Percentiles rank a stretch among this genome's conserved stretches.
These are phyloP conservation scores for Hycleus phaleratus DNA, from an alignment of 1,140 invertebrate species.

Conservation along the genomic window DNA sequence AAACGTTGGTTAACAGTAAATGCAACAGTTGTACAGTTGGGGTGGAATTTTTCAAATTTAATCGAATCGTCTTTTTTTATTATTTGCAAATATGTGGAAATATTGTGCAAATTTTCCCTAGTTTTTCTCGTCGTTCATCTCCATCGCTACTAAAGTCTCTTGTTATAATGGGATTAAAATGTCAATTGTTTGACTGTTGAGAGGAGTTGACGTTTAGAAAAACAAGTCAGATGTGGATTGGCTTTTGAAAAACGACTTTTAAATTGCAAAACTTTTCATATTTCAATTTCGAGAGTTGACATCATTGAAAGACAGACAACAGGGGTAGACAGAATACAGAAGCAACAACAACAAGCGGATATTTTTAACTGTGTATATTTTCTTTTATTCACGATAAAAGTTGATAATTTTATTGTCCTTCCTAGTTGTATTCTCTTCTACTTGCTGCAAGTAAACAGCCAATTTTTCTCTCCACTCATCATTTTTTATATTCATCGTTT, in stretches of 20 bases:
- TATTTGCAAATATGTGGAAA: no score
- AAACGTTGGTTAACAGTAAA: no score
- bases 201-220: no score
- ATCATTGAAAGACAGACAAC: background rate
- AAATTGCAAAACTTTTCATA: constrained; percentile 15
- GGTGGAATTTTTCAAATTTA: no score
- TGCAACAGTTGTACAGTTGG: no score
- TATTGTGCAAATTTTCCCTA: no score
- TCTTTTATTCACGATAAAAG: constrained; percentile 9
- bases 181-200: background rate
- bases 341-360: no score
- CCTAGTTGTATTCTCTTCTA: background rate
- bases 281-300: constrained; percentile 11
- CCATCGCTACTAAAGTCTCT: background rate
- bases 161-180: background rate
- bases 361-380: background rate
- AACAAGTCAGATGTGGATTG: no score
- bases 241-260: constrained; percentile 10
- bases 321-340: no score
- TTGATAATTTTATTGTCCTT: constrained; percentile 9
- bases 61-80: no score
- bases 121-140: background rate
- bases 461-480: constrained; percentile 1
- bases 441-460: background rate
- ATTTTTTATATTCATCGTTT: constrained; percentile 3